Evolutionary conservation across 1,140 invertebrate genomes (phyloP).

Genomic region (Carcinoscorpius rotundicauda): DNA sequence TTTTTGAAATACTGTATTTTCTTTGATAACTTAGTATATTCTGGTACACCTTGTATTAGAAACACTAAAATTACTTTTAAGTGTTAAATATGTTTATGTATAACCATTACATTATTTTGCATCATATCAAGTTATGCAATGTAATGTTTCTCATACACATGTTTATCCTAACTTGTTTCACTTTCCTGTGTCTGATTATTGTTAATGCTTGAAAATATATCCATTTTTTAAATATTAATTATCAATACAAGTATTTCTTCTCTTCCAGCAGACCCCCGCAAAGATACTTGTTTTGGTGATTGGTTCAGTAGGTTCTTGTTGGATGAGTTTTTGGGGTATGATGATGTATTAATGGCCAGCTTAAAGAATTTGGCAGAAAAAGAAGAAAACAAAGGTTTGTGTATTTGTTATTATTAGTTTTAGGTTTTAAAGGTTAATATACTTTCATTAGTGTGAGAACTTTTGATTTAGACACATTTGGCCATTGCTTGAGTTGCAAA

Average conservation of each 20-base stretch:
- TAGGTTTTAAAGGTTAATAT: too few species aligned
- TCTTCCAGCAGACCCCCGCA: constrained; percentile 51
- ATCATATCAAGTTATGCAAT: not conserved
- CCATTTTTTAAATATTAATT: too few species aligned
- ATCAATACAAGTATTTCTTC: too few species aligned
- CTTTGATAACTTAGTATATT: too few species aligned
- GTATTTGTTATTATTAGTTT: not conserved
- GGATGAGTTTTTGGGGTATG: constrained; percentile 87
- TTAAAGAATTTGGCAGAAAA: constrained; percentile 89
- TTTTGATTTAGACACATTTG: too few species aligned
- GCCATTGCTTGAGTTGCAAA: too few species aligned
- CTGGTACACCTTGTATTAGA: too few species aligned
- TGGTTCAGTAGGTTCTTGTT: constrained; percentile 76
- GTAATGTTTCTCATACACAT: not conserved
- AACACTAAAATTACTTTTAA: too few species aligned
- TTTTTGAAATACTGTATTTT: too few species aligned
- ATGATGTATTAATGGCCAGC: constrained; percentile 91
- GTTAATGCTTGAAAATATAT: too few species aligned
- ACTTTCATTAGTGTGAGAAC: too few species aligned
- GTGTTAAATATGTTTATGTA: not conserved
- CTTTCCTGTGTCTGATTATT: not conserved
- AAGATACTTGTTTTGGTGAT: constrained; percentile 88
- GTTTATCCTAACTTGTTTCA: not conserved
- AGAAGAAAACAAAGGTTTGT: constrained; percentile 82
- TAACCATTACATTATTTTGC: not conserved